These are phyloP conservation scores for Hippopotamyrus pictus DNA, from an alignment of 2,797 vertebrate genomes.

Conservation along the genomic window DNA sequence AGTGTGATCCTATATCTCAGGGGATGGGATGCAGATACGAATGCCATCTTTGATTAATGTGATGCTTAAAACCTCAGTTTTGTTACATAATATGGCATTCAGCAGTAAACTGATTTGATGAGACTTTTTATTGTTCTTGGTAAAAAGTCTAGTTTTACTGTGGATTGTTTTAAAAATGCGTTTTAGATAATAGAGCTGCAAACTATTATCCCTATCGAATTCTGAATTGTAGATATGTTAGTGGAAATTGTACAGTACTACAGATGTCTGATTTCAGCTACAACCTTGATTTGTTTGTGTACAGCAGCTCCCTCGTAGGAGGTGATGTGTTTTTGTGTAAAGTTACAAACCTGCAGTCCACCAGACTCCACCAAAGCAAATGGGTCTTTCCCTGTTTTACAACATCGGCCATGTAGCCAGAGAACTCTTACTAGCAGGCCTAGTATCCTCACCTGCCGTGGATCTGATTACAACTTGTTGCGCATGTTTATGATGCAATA, in stretches of 20 bases:
- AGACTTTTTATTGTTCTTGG: neutral
- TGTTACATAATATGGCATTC: neutral
- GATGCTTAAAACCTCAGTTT: neutral
- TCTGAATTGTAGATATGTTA: constrained; percentile 9
- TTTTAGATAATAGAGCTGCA: constrained; percentile 5
- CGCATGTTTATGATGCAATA: neutral
- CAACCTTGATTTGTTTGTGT: neutral
- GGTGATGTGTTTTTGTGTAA: neutral
- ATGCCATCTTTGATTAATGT: neutral
- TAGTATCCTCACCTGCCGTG: neutral
- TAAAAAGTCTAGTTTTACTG: constrained; percentile 8
- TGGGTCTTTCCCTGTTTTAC: neutral
- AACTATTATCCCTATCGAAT: constrained; percentile 13
- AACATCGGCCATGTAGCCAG: neutral
- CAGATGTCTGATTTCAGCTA: constrained; percentile 9
- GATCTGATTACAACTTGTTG: neutral
- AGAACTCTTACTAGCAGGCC: neutral
- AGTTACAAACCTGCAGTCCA: neutral
- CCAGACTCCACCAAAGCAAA: neutral
- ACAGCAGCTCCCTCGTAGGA: neutral
- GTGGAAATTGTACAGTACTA: constrained; percentile 11
- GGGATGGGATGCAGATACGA: neutral
- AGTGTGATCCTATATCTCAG: neutral
- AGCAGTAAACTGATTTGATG: neutral
- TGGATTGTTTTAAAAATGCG: neutral